Percentiles rank a stretch among this genome's conserved stretches.
phyloP scores from a whole-genome alignment of 2,797 vertebrate genomes.

The Carduelis carduelis region DNA sequence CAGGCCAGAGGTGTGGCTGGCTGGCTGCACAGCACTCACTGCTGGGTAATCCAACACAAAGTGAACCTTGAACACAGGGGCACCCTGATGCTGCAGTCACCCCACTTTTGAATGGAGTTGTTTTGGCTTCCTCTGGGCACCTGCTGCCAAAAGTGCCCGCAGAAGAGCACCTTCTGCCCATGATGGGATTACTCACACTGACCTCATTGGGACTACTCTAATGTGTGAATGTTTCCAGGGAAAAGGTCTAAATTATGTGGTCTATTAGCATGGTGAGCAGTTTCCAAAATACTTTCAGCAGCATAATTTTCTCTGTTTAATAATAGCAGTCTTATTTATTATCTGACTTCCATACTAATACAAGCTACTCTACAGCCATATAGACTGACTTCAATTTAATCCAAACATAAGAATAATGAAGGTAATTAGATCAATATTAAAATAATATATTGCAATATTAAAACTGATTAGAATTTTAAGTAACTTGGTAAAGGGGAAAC shows the following conservation, averaged over 20 bases:
- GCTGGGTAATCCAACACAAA: not conserved
- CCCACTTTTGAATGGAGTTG: not conserved
- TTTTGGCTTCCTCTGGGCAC: not conserved
- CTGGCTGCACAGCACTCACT: not conserved
- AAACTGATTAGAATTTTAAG: not conserved
- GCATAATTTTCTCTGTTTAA: not conserved
- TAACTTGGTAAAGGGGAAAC: not conserved
- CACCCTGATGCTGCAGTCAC: accelerated
- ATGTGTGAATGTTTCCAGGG: not conserved
- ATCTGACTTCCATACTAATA: not conserved
- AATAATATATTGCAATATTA: not conserved
- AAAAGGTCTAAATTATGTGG: not conserved
- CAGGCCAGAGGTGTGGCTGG: not conserved
- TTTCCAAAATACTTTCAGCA: not conserved
- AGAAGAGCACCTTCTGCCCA: not conserved
- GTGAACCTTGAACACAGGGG: not conserved
- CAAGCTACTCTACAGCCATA: not conserved
- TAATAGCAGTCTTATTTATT: not conserved
- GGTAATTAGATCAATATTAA: not conserved
- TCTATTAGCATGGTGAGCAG: not conserved
- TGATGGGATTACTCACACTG: not conserved
- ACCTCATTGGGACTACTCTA: not conserved
- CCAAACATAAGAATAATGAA: not conserved
- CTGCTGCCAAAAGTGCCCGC: not conserved
- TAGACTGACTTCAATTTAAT: not conserved